Evolutionary conservation across 2,113 vertebrate genomes (phyloP).

Genomic region (Castor canadensis): DNA sequence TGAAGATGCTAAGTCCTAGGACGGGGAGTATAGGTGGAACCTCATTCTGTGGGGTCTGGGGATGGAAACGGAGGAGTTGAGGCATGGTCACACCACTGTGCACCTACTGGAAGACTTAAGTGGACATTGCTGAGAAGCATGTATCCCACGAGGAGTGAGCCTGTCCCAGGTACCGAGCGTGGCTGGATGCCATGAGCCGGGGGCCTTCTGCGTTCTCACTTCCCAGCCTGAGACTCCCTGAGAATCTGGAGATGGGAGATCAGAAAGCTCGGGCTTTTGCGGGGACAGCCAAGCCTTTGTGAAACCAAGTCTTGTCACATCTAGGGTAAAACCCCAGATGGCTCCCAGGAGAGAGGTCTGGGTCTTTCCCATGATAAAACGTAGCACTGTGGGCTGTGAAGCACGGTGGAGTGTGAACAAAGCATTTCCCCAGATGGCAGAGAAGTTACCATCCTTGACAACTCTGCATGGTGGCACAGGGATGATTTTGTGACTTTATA

Average conservation of each 20-base stretch:
- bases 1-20: not conserved
- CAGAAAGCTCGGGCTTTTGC: not conserved
- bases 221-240: not conserved
- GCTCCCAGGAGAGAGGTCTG: not conserved
- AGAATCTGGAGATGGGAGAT: not conserved
- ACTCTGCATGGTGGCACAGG: not conserved
- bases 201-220: not conserved
- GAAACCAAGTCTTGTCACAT: not conserved
- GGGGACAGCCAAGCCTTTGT: not conserved
- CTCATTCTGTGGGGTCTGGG: not conserved
- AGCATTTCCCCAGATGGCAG: not conserved
- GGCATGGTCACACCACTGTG: not conserved
- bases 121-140: not conserved
- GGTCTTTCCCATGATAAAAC: not conserved
- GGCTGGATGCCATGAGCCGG: not conserved
- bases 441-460: not conserved
- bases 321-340: not conserved
- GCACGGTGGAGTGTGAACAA: not conserved
- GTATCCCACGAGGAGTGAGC: not conserved
- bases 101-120: too few relatives aligned
- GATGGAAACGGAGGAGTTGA: not conserved
- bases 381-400: rapidly evolving
- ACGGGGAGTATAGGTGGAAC: not conserved
- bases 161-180: not conserved
- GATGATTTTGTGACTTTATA: not conserved